Base-by-base conservation (phyloP, 92 coral and sea anemone species). In the Bergia sp. region DNA sequence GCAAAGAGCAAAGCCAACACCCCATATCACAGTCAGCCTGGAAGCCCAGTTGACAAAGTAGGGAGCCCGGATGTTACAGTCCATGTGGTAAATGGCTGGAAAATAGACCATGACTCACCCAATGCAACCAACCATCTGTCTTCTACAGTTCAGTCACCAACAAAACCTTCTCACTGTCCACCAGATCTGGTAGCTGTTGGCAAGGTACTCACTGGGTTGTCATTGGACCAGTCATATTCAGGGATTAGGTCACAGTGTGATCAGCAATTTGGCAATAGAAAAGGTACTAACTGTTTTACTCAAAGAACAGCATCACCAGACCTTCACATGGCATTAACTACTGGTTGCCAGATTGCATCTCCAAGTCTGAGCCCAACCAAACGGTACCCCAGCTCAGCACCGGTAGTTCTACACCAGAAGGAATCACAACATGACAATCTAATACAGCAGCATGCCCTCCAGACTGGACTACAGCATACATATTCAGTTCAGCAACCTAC, bases 121-220 rank as follows among this genome's bases (percentile, higher is more conserved):
- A 39, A 39, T 40, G 15, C 47, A 74, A 74, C 45, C 9, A 20
- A 2, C 20, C 79, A 74, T 15, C 47, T 18, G 40, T 29, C 29
- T 29, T 29, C 29, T 29, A 29, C 29, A 29, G 29, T 29, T 29
- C 29, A 3, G 0, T 37, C 76, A 13, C 41, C 9, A 6, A 39
- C 11, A 4, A 38, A 37, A 40, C 77, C 15, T 73, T 37, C 43
- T 4, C 37, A 73, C 41, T 73, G 18, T 16, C 41, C 75, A n/a
- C 8, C 75, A 72, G 76, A 72, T 72, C 76, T 72, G 76, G 76
- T 72, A 39, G 76, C 76, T 36, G 76, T 72, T 13, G 76, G 76
- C 40, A 72, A 8, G 42, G 15, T 39, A n/a, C 16, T 72, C 1
- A 37, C 76, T 72, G 76, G 43, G 43, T 42, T 72, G 42, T 12